Evolutionary conservation across 2,797 vertebrate species (phyloP), one percentile per base, ranked within the genome.

Genomic region (Nyctalus aviator): DNA sequence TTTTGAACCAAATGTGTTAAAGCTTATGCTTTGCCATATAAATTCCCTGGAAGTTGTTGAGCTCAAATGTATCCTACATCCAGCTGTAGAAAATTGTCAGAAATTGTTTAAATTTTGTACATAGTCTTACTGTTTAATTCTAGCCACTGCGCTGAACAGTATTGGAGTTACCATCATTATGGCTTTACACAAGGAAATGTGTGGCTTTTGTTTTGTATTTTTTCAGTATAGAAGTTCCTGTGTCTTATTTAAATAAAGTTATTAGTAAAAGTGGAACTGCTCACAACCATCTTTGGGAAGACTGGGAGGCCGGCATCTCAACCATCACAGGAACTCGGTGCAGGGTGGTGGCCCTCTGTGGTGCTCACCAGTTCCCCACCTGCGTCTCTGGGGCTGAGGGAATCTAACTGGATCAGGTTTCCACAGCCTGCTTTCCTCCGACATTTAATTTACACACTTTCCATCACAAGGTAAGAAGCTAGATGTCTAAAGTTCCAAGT

Each of bases 191-290:
- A 95, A 98, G 97, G 97, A 98, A 97, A 96, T 92, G 96, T 98
- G 98, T 98, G 98, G 98, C 98, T 98, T 98, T 98, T 98, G 98
- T 98, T 99, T 99, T 98, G 98, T 99, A 99, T 98, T 99, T 98
- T 98, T 99, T 98, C 91, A 94, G 98, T 99, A 99, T 98, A 98
- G 98, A 98, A 98, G 97, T 98, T 98, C 97, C 97, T 98, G 98
- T 99, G 98, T 99, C 98, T 99, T 98, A 99, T 99, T 99, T 99
- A 99, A 99, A 99, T 99, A 99, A 99, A 99, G 97, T 97, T 98
- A 98, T 98, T 98, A 98, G 98, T 97, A 98, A 96, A 98, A 98
- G 85, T 96, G 95, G 90, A 98, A 91, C 57, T 41, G 69, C 90
- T 87, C 35, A 32, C n/a, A 12, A 66, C 1, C 79, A 32, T 86